Conservation (phyloP, 2,888 invertebrate genomes). For the Thereva nobilitata region DNA sequence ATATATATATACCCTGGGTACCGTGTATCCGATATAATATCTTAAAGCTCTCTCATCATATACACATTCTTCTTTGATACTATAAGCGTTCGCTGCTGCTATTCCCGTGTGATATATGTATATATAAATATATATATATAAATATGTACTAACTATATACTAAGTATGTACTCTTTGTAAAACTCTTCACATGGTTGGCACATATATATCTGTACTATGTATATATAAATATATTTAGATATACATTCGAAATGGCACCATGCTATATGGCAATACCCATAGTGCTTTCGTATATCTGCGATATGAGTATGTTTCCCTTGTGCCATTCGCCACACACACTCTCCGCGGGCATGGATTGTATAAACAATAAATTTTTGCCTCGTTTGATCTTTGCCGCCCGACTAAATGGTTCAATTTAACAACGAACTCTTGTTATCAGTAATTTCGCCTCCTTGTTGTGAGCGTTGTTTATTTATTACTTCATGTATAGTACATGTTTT, state of each 20-base stretch:
- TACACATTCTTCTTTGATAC: too few relatives aligned
- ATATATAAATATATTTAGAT: not conserved
- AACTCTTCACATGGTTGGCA: too few relatives aligned
- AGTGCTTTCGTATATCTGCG: not conserved
- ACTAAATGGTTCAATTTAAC: conserved; percentile 36
- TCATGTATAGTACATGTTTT: conserved; percentile 1
- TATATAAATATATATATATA: too few relatives aligned
- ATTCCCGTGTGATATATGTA: too few relatives aligned
- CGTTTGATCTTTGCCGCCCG: conserved; percentile 30
- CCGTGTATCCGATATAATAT: too few relatives aligned
- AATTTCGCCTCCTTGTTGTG: conserved; percentile 37
- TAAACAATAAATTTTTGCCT: conserved; percentile 26
- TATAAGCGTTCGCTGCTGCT: too few relatives aligned
- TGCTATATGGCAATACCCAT: not conserved
- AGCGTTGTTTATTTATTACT: conserved; percentile 31
- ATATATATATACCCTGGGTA: too few relatives aligned
- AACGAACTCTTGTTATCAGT: conserved; percentile 38
- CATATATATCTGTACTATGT: too few relatives aligned
- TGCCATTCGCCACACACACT: not conserved
- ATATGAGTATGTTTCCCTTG: not conserved
- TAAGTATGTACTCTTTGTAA: too few relatives aligned
- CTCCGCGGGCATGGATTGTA: conserved; percentile 15
- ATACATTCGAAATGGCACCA: conserved; percentile 1
- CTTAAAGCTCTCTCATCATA: too few relatives aligned
- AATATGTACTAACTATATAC: too few relatives aligned